These are phyloP conservation scores for Falco peregrinus DNA, from an alignment of 2,797 vertebrate genomes.

Conservation along the genomic window DNA sequence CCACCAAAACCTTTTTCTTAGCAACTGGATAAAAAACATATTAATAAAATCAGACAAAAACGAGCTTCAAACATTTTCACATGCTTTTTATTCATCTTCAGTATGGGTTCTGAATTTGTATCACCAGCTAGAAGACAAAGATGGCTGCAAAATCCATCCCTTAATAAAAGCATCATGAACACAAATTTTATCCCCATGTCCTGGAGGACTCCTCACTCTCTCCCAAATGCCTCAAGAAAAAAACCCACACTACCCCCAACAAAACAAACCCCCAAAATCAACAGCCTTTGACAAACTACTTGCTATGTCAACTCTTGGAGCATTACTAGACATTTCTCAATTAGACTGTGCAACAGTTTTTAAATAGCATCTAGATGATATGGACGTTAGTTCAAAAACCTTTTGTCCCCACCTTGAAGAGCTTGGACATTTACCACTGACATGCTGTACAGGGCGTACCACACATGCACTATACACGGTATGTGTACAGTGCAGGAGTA, in stretches of 20 bases:
- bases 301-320: background rate
- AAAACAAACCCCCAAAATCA: background rate
- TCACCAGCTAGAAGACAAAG: background rate
- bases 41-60: background rate
- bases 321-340: background rate
- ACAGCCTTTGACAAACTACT: background rate
- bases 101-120: background rate
- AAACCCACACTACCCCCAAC: too few species aligned
- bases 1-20: background rate
- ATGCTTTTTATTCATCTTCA: background rate
- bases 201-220: background rate
- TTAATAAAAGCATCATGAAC: background rate
- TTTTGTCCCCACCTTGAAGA: background rate
- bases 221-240: background rate
- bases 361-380: background rate
- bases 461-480: rapidly evolving
- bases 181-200: background rate
- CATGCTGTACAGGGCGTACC: background rate
- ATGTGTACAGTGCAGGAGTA: rapidly evolving
- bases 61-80: background rate
- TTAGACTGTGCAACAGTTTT: constrained; percentile 1
- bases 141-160: background rate
- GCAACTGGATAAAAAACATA: background rate
- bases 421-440: background rate
- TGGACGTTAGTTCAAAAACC: background rate